Percentiles rank a stretch among this genome's conserved stretches.
phyloP scores from a whole-genome alignment of 2,113 vertebrate genomes.

The Promerops cafer region DNA sequence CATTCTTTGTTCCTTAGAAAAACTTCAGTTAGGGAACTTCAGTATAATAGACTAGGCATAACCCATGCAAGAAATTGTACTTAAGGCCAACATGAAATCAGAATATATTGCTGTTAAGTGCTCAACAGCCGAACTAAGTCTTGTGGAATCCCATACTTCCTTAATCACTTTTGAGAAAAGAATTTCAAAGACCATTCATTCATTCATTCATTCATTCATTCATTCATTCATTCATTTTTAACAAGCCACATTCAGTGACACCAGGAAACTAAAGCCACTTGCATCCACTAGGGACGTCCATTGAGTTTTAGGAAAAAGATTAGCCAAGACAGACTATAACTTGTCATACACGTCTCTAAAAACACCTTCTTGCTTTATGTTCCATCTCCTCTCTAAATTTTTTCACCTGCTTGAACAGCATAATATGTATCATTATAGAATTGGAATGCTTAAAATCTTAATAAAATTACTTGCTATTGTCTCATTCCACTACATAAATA shows the following conservation, averaged over 20 bases:
- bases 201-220: no score
- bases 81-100: neutral
- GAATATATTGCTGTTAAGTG: neutral
- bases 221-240: neutral
- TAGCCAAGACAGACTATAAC: neutral
- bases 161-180: neutral
- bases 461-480: neutral
- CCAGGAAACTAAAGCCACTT: neutral
- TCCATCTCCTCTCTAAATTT: neutral
- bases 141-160: neutral
- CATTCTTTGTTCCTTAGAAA: neutral
- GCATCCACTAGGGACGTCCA: rapidly evolving
- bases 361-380: neutral
- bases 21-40: neutral
- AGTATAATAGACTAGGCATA: neutral
- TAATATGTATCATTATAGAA: neutral
- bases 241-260: neutral
- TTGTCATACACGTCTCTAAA: neutral
- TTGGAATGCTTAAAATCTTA: neutral
- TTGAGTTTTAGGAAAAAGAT: neutral
- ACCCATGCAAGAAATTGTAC: neutral
- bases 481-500: neutral
- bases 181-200: neutral
- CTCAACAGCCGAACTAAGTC: neutral
- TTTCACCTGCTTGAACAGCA: neutral